Percentiles rank a stretch among this genome's conserved stretches.
Evolutionary conservation across 2,888 invertebrate genomes (phyloP).

Genomic region (Luperina testacea): DNA sequence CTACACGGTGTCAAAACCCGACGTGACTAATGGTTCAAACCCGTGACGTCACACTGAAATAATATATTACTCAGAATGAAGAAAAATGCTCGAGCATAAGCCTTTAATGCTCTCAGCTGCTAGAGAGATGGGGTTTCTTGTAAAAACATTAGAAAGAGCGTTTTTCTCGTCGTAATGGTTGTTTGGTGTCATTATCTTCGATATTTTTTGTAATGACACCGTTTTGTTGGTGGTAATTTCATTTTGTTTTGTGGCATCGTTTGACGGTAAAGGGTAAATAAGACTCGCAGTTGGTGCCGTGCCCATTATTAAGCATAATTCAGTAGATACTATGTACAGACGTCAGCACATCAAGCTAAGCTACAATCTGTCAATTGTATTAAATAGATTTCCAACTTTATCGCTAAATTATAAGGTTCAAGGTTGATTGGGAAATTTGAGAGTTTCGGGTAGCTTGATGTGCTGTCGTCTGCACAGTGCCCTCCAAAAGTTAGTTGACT

Average conservation of each 20-base stretch:
- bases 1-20: constrained; percentile 68
- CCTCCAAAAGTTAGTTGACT: neutral
- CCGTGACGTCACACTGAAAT: constrained; percentile 73
- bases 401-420: too few relatives aligned
- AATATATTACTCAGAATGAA: constrained; percentile 79
- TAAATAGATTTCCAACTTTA: too few relatives aligned
- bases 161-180: constrained; percentile 60
- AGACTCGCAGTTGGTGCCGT: too few relatives aligned
- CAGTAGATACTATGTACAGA: neutral
- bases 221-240: constrained; percentile 54
- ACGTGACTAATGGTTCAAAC: constrained; percentile 77
- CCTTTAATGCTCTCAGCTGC: constrained; percentile 72
- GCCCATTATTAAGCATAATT: neutral
- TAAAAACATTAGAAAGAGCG: constrained; percentile 57
- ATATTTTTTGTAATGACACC: constrained; percentile 55
- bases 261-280: neutral
- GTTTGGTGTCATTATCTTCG: constrained; percentile 60
- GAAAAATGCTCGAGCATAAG: constrained; percentile 75
- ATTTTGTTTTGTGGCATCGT: constrained; percentile 39
- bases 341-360: too few relatives aligned
- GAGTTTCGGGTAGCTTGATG: too few relatives aligned
- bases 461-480: neutral
- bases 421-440: too few relatives aligned
- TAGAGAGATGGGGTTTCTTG: constrained; percentile 55
- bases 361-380: too few relatives aligned